Percentiles rank a stretch among this genome's conserved stretches.
These are phyloP conservation scores for Amblyornis subalaris DNA, from an alignment of 2,113 vertebrate genomes.

Conservation along the genomic window DNA sequence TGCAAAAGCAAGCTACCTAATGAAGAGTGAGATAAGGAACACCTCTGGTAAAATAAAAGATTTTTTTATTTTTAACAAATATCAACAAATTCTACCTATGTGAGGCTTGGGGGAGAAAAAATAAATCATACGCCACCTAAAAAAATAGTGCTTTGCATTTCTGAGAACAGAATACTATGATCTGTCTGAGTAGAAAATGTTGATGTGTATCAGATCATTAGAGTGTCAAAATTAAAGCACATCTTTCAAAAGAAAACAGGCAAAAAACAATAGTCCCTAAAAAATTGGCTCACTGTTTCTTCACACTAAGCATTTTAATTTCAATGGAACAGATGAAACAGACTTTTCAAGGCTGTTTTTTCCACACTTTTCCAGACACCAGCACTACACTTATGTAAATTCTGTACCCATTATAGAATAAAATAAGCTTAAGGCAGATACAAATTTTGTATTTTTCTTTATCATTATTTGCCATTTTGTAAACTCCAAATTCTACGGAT, in stretches of 20 bases:
- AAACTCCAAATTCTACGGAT: not conserved
- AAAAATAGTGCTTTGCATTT: not conserved
- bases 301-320: not conserved
- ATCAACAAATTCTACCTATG: not conserved
- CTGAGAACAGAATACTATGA: not conserved
- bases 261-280: not conserved
- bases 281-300: not conserved
- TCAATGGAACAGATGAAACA: not conserved
- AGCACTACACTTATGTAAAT: not conserved
- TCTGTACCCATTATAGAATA: not conserved
- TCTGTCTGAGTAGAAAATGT: not conserved
- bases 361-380: not conserved
- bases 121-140: not conserved
- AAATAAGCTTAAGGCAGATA: not conserved
- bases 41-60: fast-evolving
- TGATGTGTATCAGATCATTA: not conserved
- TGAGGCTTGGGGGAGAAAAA: not conserved
- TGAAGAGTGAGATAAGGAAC: not conserved
- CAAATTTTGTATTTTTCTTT: not conserved
- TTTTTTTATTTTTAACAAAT: not conserved
- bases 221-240: not conserved
- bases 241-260: not conserved
- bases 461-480: not conserved
- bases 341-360: not conserved
- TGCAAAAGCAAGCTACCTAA: not conserved